Evolutionary conservation across 1,140 invertebrate genomes (phyloP), one percentile per base, ranked within the genome.

Genomic region (Oryctes rhinoceros): DNA sequence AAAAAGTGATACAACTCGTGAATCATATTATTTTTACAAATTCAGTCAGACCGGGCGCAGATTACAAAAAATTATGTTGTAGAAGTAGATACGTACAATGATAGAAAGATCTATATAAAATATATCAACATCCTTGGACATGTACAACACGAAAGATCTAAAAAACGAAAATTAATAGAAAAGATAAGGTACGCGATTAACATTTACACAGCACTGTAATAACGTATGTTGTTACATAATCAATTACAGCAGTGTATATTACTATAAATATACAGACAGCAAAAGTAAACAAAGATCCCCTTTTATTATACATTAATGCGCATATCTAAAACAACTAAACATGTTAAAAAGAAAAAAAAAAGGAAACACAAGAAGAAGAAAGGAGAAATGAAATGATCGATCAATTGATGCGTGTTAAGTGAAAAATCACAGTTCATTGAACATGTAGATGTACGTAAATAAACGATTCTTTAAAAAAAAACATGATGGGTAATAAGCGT

Each of bases 51-150:
- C 65, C n/a, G 18, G 18, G 65, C 13, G 11, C 7, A 24, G 9
- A 44, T 7, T 44, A 44, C 5, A 44, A 44, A 44, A 44, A 7
- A 44, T 7, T 10, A 44, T 44, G 9, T 30, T 30, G 24, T 30
- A 30, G 24, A 65, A n/a, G 4, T 65, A 67, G 3, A 2, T 24
- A 15, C 4, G 49, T 53, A 53, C 49, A 53, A 67, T 67, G 13
- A 24, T 35, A 67, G 65, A 18, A 20, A 18, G 18, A 67, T 67
- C 65, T 67, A 67, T 67, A 67, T 67, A 67, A 67, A 67, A 67
- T 67, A 67, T 67, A 67, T 67, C 9, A 67, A 67, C 65, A 24
- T 67, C 10, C 13, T 24, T 35, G 18, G 65, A 67, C 30, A 67
- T 67, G 3, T 13, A 30, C 6, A 67, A 67, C 5, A 67, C 65